These are phyloP conservation scores for Philypnodon macrostomus DNA, from an alignment of 2,797 vertebrate genomes.

Conservation along the genomic window DNA sequence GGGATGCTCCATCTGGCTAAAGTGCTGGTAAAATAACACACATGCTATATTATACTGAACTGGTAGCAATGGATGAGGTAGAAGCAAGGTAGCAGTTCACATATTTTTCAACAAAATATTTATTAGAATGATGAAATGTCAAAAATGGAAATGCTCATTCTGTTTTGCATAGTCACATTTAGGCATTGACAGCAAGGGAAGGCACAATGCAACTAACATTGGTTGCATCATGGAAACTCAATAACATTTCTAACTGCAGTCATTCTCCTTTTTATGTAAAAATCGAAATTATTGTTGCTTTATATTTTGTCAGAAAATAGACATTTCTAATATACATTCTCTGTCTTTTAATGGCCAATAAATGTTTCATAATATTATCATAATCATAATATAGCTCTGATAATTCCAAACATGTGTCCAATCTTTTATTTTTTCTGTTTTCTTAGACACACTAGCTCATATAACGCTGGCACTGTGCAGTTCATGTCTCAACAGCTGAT, in stretches of 20 bases:
- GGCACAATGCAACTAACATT: no score
- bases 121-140: slow-evolving; percentile 4
- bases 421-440: background rate
- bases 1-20: slow-evolving; percentile 72
- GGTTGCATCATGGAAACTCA: background rate
- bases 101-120: slow-evolving; percentile 1
- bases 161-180: background rate
- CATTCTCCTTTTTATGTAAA: no score
- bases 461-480: background rate
- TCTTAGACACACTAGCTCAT: background rate
- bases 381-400: no score
- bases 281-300: no score
- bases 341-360: no score
- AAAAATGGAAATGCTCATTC: background rate
- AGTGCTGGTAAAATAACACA: slow-evolving; percentile 62
- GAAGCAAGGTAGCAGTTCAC: background rate
- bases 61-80: no score
- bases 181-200: background rate
- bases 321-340: no score
- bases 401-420: no score
- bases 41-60: background rate
- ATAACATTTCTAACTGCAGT: no score
- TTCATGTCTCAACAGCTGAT: background rate
- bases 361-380: no score
- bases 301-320: no score